phyloP scores from a whole-genome alignment of 2,797 vertebrate species.

The Lepus oiostolus region DNA sequence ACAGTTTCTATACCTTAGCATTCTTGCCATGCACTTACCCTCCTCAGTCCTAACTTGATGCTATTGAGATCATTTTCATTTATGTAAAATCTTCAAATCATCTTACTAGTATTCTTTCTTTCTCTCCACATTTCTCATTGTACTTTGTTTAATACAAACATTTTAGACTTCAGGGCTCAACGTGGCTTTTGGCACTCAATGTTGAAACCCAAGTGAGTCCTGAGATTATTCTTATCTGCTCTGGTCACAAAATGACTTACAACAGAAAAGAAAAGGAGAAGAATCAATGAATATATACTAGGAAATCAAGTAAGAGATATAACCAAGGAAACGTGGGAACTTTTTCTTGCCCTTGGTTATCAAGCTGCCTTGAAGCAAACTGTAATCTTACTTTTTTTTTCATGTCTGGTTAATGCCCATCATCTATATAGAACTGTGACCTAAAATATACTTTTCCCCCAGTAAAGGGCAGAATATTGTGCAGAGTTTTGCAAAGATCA shows the following conservation, averaged over 20 bases:
- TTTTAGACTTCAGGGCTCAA: neutral
- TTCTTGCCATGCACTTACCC: neutral
- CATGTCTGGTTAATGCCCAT: neutral
- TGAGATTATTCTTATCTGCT: neutral
- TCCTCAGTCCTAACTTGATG: slow-evolving; percentile 3
- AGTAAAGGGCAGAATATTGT: neutral
- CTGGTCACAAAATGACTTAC: slow-evolving; percentile 2
- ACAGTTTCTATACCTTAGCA: neutral
- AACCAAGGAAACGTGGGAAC: neutral
- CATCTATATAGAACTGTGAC: neutral
- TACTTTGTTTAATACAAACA: neutral
- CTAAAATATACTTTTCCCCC: neutral
- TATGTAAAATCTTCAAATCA: neutral
- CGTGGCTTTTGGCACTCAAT: neutral
- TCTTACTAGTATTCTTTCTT: neutral
- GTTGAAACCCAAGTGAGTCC: neutral
- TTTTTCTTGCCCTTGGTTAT: neutral
- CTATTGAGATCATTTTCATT: neutral
- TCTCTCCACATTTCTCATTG: neutral
- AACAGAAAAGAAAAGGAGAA: neutral
- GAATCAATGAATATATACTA: neutral
- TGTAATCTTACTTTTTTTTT: neutral
- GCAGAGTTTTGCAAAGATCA: slow-evolving; percentile 4
- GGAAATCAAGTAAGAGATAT: neutral
- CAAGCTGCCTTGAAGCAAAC: neutral